phyloP scores from a whole-genome alignment of 2,888 invertebrate genomes.

The Dynastes grantii region DNA sequence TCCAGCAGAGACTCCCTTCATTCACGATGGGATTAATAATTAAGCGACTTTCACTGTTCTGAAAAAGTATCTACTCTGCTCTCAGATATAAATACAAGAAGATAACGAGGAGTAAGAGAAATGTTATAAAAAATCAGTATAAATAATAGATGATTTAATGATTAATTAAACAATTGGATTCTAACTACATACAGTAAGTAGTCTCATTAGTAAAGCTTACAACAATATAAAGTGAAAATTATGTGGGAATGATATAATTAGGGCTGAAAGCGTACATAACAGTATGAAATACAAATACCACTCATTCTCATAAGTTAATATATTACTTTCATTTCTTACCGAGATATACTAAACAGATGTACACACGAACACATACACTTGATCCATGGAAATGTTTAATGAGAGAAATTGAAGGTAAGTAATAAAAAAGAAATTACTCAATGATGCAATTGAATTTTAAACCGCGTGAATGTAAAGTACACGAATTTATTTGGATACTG shows the following conservation, averaged over 20 bases:
- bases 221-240: constrained; percentile 46
- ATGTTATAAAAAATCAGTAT: too few species aligned
- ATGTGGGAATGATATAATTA: constrained; percentile 49
- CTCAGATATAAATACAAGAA: too few species aligned
- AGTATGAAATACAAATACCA: constrained; percentile 1
- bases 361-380: not conserved
- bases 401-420: constrained; percentile 35
- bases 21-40: too few species aligned
- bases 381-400: constrained; percentile 22
- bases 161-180: not conserved
- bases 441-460: constrained; percentile 9
- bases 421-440: constrained; percentile 39
- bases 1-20: too few species aligned
- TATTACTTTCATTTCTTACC: constrained; percentile 43
- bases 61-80: too few species aligned
- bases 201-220: not conserved
- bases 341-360: constrained; percentile 35
- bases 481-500: constrained; percentile 18
- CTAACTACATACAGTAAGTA: not conserved
- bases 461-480: constrained; percentile 36
- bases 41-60: too few species aligned
- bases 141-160: too few species aligned
- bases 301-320: not conserved
- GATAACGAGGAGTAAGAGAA: too few species aligned
- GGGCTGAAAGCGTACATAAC: not conserved